Base-by-base conservation (phyloP, 2,888 invertebrate genomes). In the Cotesia congregata region DNA sequence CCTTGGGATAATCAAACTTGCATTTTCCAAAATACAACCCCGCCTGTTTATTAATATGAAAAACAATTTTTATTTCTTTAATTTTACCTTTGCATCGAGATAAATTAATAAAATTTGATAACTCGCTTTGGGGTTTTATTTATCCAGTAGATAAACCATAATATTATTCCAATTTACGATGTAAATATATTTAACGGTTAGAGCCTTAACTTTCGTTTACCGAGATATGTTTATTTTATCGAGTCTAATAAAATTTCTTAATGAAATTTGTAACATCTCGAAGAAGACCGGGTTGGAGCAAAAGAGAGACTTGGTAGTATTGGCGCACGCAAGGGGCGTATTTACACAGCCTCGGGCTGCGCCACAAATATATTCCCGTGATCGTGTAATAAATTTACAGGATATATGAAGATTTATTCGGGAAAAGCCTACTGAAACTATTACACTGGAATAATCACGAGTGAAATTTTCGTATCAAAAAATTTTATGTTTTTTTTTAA, bases 201-300 rank as follows among this genome's bases (percentile, higher is more conserved):
- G 12, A 50, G 9, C 67, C 61, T 20, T n/a, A 64, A 50, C 62
- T 62, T 72, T 39, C 65, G 64, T 60, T 68, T 41, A 61, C 74
- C n/a, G 64, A 67, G 67, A 61, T 59, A 60, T n/a, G 59, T 60
- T 30, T 38, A 70, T 70, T 17, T 41, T 20, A 39, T 67, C 15
- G 30, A 68, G 41, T 61, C 64, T 72, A 78, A 78, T 79, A 75
- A 78, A 80, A 77, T 78, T 67, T 74, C 75, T 80, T 77, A 79
- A 79, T 75, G 77, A 77, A 80, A 79, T 80, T 79, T 77, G 77
- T 75, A 79, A 80, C 78, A 78, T 75, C 77, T 75, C 71, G 77
- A 71, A 68, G 75, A 65, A 50, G 50, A 50, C 50, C 12, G 4
- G 3, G 3, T 30, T 4, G 12, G 69, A 73, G 68, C 73, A 76